phyloP scores from a whole-genome alignment of 2,797 vertebrate species.

The Melanogrammus aeglefinus region DNA sequence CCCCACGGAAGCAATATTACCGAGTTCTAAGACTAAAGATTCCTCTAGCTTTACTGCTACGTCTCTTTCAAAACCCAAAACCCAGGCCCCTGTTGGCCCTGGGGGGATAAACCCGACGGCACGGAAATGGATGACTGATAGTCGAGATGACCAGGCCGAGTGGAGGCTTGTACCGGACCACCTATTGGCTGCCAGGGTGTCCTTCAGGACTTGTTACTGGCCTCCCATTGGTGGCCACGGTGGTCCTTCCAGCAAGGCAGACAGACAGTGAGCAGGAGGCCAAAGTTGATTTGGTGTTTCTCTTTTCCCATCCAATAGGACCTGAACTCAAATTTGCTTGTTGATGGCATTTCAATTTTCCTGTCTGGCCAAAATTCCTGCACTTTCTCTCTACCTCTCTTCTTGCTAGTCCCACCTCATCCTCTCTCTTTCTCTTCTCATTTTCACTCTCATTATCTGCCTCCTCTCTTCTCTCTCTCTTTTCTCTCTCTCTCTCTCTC shows the following conservation, averaged over 20 bases:
- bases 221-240: constrained; percentile 69
- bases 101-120: constrained; percentile 54
- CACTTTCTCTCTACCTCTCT: background rate
- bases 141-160: constrained; percentile 61
- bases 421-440: constrained; percentile 14
- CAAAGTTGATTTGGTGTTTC: constrained; percentile 83
- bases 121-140: constrained; percentile 60
- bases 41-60: background rate
- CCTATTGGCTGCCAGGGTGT: constrained; percentile 71
- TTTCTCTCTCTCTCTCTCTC: constrained; percentile 18
- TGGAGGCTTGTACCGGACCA: constrained; percentile 66
- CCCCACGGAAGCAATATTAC: background rate
- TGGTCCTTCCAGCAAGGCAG: constrained; percentile 67
- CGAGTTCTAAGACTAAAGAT: background rate
- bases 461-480: background rate
- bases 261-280: constrained; percentile 72
- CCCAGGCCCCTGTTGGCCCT: constrained; percentile 12
- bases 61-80: background rate
- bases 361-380: constrained; percentile 70
- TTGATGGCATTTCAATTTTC: constrained; percentile 84
- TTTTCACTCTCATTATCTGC: background rate
- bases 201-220: constrained; percentile 59
- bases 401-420: constrained; percentile 18
- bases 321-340: constrained; percentile 84
- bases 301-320: constrained; percentile 79